These are phyloP conservation scores for Dromius quadrimaculatus DNA, from an alignment of 2,888 invertebrate species.

Conservation along the genomic window DNA sequence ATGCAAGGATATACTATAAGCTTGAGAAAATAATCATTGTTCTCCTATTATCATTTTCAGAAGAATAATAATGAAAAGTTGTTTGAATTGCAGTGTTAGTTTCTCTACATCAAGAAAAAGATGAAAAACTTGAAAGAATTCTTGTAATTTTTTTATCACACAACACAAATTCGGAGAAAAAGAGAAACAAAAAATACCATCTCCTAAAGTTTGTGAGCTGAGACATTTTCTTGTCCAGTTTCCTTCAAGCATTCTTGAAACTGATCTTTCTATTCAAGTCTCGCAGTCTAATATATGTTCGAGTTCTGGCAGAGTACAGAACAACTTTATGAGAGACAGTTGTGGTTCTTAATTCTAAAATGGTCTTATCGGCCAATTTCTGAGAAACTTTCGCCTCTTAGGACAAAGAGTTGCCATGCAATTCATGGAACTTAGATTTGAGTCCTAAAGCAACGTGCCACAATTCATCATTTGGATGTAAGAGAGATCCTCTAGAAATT, in stretches of 20 bases:
- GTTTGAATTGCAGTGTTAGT: too few relatives aligned
- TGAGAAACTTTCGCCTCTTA: slow-evolving; percentile 49
- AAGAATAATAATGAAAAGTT: too few relatives aligned
- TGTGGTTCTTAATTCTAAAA: neutral
- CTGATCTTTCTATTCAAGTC: slow-evolving; percentile 23
- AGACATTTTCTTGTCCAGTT: slow-evolving; percentile 12
- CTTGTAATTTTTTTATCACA: too few relatives aligned
- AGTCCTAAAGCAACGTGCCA: slow-evolving; percentile 41
- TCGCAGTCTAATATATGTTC: slow-evolving; percentile 42
- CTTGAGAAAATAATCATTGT: too few relatives aligned
- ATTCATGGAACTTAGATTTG: slow-evolving; percentile 8
- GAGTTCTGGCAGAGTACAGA: slow-evolving; percentile 16
- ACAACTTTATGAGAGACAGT: slow-evolving; percentile 21
- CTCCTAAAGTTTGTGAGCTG: slow-evolving; percentile 20
- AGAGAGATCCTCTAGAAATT: slow-evolving; percentile 52
- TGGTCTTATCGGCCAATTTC: slow-evolving; percentile 48
- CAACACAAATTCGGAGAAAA: too few relatives aligned
- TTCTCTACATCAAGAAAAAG: too few relatives aligned
- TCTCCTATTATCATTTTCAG: too few relatives aligned
- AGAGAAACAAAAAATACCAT: too few relatives aligned
- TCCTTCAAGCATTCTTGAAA: slow-evolving; percentile 5
- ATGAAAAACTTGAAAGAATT: too few relatives aligned
- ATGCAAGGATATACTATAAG: too few relatives aligned
- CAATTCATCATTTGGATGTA: slow-evolving; percentile 50
- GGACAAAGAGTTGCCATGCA: slow-evolving; percentile 50